A percentile compares a stretch with the other conserved stretches of the same genome.
Conservation (phyloP, 1,140 invertebrate genomes). For the Magallana gigas region DNA sequence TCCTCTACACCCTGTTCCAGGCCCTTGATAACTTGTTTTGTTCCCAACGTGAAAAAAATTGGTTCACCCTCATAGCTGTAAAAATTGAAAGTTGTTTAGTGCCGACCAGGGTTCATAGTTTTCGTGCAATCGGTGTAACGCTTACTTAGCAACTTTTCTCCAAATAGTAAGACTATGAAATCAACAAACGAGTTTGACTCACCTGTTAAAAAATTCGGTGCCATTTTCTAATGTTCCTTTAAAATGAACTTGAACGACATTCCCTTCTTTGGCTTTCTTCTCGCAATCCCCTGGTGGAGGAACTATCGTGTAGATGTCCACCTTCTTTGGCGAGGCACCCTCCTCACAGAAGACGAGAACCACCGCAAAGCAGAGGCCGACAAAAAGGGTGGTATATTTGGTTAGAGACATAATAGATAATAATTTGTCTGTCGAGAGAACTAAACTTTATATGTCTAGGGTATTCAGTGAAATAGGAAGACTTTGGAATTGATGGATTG, state of each 20-base stretch:
- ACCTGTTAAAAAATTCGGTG: slow-evolving; percentile 27
- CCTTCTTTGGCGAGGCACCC: neutral
- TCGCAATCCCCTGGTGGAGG: neutral
- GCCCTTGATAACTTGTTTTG: slow-evolving; percentile 79
- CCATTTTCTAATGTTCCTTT: slow-evolving; percentile 38
- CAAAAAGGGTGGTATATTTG: neutral
- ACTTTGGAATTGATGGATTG: neutral
- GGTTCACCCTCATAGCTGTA: slow-evolving; percentile 86
- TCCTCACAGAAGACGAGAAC: neutral
- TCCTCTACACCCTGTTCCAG: slow-evolving; percentile 95
- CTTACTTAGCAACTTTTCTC: too few species aligned
- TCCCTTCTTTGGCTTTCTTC: slow-evolving; percentile 9
- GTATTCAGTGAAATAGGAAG: neutral
- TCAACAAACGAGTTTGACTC: neutral
- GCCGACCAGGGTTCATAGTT: too few species aligned
- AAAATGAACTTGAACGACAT: slow-evolving; percentile 37
- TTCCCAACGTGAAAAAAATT: slow-evolving; percentile 87
- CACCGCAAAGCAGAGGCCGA: neutral
- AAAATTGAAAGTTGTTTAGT: neutral
- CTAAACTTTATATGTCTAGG: neutral
- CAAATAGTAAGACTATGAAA: too few species aligned
- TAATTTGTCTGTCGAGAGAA: neutral
- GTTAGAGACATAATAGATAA: slow-evolving; percentile 13
- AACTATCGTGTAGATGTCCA: slow-evolving; percentile 34
- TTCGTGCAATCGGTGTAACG: too few species aligned